These are phyloP conservation scores for Nothocercus nigrocapillus DNA, from an alignment of 2,113 vertebrate genomes.

Conservation along the genomic window DNA sequence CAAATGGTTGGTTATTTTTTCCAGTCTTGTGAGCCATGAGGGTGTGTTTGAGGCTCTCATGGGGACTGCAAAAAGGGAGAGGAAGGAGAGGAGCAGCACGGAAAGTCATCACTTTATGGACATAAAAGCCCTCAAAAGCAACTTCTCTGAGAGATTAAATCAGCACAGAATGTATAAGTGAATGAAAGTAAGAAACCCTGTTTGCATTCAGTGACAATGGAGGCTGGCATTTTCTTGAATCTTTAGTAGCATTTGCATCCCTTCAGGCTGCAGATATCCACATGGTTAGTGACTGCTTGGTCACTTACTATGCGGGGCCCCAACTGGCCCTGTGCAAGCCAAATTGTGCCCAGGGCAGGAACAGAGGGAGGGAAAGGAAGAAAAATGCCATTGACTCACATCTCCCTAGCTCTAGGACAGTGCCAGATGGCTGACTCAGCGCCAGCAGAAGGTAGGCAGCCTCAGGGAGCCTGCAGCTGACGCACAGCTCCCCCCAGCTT, in stretches of 20 bases:
- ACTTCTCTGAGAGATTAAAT: not conserved
- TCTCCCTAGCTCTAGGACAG: not conserved
- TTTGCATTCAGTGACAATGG: not conserved
- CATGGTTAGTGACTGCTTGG: not conserved
- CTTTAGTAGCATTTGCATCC: not conserved
- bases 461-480: not conserved
- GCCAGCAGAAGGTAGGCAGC: not conserved
- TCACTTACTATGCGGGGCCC: not conserved
- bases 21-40: not conserved
- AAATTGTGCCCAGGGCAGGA: not conserved
- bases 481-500: not conserved
- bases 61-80: not conserved
- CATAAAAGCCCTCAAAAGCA: not conserved
- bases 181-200: not conserved
- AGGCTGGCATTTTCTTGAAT: not conserved
- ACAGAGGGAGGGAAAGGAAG: not conserved
- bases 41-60: not conserved
- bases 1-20: not conserved
- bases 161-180: not conserved
- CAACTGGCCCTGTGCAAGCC: not conserved
- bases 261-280: not conserved
- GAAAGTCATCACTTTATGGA: not conserved
- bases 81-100: not conserved
- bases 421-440: not conserved
- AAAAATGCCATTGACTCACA: not conserved